Conservation (phyloP, 2,888 invertebrate species). For the Tolmerus cingulatus region DNA sequence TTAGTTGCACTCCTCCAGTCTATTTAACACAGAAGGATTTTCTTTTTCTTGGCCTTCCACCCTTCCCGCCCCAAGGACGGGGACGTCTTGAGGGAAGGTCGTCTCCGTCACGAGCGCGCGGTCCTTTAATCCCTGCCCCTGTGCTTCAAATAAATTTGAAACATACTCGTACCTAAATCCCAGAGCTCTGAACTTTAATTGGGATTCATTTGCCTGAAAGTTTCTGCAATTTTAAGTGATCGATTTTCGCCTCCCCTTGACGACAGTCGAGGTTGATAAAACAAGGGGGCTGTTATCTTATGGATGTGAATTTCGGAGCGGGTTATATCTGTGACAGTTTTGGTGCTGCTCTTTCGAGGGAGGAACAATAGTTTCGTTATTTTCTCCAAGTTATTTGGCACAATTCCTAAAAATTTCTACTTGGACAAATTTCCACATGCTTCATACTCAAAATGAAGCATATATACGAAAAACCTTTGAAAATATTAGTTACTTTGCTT, state of each 20-base stretch:
- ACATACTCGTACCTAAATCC: not conserved
- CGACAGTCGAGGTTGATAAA: not conserved
- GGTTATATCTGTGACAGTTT: not conserved
- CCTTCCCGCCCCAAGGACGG: not conserved
- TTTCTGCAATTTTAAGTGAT: slow-evolving; percentile 34
- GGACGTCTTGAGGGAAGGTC: not conserved
- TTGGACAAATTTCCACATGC: not conserved
- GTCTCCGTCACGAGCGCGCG: not conserved
- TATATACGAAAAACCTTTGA: too few species aligned
- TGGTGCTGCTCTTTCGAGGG: not conserved
- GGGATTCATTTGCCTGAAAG: slow-evolving; percentile 21
- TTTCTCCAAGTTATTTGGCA: not conserved
- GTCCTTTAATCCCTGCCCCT: slow-evolving; percentile 28
- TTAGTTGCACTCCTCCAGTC: not conserved
- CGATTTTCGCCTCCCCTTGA: not conserved
- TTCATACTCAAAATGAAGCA: not conserved
- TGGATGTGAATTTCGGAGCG: not conserved
- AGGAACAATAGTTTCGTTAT: not conserved
- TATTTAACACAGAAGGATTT: not conserved
- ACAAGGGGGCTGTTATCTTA: not conserved
- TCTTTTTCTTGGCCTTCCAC: not conserved
- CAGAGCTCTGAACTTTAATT: slow-evolving; percentile 38
- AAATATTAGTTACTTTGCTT: too few species aligned
- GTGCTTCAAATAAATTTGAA: slow-evolving; percentile 13
- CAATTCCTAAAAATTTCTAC: not conserved